Conservation (phyloP, 2,797 vertebrate genomes). For the Malurus leucopterus region DNA sequence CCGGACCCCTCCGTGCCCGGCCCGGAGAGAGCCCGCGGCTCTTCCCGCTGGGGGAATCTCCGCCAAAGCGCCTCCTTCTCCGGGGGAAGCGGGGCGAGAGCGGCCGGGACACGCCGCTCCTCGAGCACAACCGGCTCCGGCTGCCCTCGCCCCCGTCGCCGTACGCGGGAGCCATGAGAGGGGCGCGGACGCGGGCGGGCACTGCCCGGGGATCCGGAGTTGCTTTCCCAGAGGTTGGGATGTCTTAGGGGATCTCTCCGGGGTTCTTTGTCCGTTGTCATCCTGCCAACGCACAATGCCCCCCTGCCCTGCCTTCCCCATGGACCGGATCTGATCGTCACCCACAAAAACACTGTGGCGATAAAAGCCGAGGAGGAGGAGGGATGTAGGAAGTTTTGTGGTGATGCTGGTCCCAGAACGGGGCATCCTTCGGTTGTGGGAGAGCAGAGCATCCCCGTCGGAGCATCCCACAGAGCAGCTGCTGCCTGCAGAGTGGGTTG, state of each 20-base stretch:
- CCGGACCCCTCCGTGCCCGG: not conserved
- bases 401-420: not conserved
- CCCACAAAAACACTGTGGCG: fast-evolving
- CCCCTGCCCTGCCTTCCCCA: fast-evolving
- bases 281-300: not conserved
- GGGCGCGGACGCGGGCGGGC: not conserved
- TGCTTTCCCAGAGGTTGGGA: not conserved
- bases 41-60: not conserved
- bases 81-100: no score
- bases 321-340: fast-evolving
- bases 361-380: not conserved
- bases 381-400: not conserved
- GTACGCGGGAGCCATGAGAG: fast-evolving
- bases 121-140: not conserved
- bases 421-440: not conserved
- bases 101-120: not conserved
- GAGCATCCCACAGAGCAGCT: fast-evolving
- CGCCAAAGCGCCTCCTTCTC: not conserved
- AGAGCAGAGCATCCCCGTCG: fast-evolving
- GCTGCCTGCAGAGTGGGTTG: not conserved
- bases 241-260: not conserved
- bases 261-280: fast-evolving
- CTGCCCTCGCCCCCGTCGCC: not conserved
- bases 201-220: fast-evolving
- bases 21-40: not conserved